Percentiles rank a stretch among this genome's conserved stretches.
Evolutionary conservation across 2,797 vertebrate genomes (phyloP).

Genomic region (Salmo trutta): DNA sequence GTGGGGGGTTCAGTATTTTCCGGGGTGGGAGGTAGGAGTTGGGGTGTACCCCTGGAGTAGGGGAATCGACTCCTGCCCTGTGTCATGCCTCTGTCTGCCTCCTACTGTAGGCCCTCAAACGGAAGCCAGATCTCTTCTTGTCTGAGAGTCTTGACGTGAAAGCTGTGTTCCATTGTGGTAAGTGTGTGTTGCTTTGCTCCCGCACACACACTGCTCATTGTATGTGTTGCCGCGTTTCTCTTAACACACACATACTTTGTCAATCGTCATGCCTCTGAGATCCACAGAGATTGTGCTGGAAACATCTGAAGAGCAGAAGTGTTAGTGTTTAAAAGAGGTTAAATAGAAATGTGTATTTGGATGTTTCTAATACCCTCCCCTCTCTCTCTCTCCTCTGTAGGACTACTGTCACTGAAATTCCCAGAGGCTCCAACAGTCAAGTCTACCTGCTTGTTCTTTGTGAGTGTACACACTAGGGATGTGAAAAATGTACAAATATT

Average conservation of each 20-base stretch:
- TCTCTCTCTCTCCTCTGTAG: constrained; percentile 62
- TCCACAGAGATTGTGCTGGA: neutral
- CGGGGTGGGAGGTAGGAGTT: constrained; percentile 33
- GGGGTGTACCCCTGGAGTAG: constrained; percentile 55
- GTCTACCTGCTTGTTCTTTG: constrained; percentile 96
- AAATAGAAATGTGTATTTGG: constrained; percentile 30
- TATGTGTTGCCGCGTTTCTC: neutral
- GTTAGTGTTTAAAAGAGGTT: neutral
- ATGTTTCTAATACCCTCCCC: constrained; percentile 24
- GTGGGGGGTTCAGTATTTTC: constrained; percentile 34
- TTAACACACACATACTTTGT: neutral
- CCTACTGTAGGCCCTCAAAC: constrained; percentile 90
- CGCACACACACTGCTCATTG: neutral
- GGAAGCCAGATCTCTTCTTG: constrained; percentile 97
- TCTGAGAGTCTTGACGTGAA: constrained; percentile 95
- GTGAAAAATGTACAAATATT: no score
- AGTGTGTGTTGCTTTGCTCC: constrained; percentile 65
- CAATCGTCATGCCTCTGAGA: neutral
- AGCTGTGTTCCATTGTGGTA: constrained; percentile 98
- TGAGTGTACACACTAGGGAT: constrained; percentile 87
- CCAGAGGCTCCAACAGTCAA: constrained; percentile 97
- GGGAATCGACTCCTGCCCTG: constrained; percentile 53
- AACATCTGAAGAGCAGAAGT: neutral
- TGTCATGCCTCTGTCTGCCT: constrained; percentile 80
- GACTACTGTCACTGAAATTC: constrained; percentile 96